phyloP scores from a whole-genome alignment of 2,797 vertebrate species.

The Lagorchestes hirsutus region DNA sequence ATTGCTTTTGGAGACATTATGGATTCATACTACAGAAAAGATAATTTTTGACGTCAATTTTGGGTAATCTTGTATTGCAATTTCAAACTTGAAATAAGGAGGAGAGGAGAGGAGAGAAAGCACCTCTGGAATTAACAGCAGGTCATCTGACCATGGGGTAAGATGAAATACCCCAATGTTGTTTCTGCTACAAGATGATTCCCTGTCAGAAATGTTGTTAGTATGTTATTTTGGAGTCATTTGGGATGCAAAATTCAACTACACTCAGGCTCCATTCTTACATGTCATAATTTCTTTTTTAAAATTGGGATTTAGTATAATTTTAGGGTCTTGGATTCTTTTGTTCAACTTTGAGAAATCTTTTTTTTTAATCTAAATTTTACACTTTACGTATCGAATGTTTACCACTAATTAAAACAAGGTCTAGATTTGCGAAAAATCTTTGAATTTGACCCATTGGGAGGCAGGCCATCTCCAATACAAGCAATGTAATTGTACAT shows the following conservation, averaged over 20 bases:
- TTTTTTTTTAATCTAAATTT: background rate
- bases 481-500: background rate
- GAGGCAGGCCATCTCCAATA: background rate
- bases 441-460: background rate
- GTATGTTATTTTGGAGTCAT: background rate
- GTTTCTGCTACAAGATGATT: background rate
- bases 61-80: background rate
- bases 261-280: background rate
- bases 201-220: background rate
- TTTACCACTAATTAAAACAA: background rate
- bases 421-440: background rate
- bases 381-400: background rate
- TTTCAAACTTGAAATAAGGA: background rate
- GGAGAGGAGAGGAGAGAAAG: background rate
- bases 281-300: background rate
- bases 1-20: slow-evolving; percentile 10
- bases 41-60: background rate
- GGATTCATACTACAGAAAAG: background rate
- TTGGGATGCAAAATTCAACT: background rate
- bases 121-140: rapidly evolving
- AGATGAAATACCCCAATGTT: background rate
- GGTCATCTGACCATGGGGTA: background rate
- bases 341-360: background rate
- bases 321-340: background rate
- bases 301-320: background rate